Evolutionary conservation across 2,888 invertebrate species (phyloP).

Genomic region (Leptarthrus brevirostris): DNA sequence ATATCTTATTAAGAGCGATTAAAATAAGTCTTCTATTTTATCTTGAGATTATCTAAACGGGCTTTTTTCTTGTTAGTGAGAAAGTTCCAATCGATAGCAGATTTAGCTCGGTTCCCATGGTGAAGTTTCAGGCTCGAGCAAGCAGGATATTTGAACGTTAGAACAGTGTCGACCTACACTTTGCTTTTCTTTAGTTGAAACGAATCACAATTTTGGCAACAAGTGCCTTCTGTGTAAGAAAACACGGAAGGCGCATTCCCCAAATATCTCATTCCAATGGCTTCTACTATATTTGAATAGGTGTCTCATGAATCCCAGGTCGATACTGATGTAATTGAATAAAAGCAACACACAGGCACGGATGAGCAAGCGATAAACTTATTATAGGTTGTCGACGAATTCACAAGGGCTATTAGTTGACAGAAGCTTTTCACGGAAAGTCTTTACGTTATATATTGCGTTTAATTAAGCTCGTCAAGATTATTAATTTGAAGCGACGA

Average conservation of each 20-base stretch:
- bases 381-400: too few relatives aligned
- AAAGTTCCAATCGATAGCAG: neutral
- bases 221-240: neutral
- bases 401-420: too few relatives aligned
- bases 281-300: constrained; percentile 5
- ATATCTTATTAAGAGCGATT: constrained; percentile 15
- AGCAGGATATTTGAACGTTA: neutral
- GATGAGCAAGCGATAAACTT: too few relatives aligned
- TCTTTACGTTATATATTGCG: too few relatives aligned
- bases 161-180: neutral
- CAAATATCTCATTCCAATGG: too few relatives aligned
- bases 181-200: neutral
- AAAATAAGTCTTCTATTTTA: too few relatives aligned
- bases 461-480: too few relatives aligned
- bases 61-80: constrained; percentile 1
- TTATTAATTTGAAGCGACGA: too few relatives aligned
- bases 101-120: neutral
- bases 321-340: neutral
- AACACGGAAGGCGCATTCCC: neutral
- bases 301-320: constrained; percentile 11
- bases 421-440: too few relatives aligned
- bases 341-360: too few relatives aligned
- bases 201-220: constrained; percentile 22
- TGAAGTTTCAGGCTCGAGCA: neutral
- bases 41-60: too few relatives aligned